Conservation (phyloP, 2,888 invertebrate genomes). For the Ischnus inquisitorius region DNA sequence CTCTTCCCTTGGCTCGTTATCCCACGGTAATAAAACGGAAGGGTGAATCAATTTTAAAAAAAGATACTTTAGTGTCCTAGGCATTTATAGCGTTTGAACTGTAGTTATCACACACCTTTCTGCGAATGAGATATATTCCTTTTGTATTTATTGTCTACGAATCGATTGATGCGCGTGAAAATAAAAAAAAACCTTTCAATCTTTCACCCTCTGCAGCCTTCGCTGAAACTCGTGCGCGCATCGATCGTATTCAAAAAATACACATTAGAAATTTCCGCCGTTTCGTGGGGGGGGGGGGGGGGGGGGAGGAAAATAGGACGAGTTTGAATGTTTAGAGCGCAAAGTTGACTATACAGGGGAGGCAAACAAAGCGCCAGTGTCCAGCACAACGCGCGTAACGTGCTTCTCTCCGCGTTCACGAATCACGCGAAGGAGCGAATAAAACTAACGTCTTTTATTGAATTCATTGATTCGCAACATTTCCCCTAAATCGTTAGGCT, state of each 20-base stretch:
- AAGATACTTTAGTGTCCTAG: conserved; percentile 9
- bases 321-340: conserved; percentile 62
- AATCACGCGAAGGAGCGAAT: conserved; percentile 39
- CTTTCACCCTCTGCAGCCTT: conserved; percentile 9
- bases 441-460: conserved; percentile 74
- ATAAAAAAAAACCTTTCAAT: not conserved
- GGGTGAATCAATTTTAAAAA: not conserved
- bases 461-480: conserved; percentile 52
- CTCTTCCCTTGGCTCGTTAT: not conserved
- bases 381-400: conserved; percentile 74
- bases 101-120: conserved; percentile 45
- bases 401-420: conserved; percentile 43
- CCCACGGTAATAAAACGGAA: conserved; percentile 20
- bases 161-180: conserved; percentile 39
- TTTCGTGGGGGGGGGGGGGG: too few species aligned
- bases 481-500: conserved; percentile 16
- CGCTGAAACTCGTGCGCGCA: not conserved
- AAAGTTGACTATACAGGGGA: conserved; percentile 48
- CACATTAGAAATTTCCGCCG: conserved; percentile 32
- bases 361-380: conserved; percentile 72
- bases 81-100: conserved; percentile 49
- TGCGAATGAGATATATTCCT: conserved; percentile 46
- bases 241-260: conserved; percentile 35
- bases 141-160: conserved; percentile 29
- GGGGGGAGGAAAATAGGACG: conserved; percentile 42